A percentile compares a stretch with the other conserved stretches of the same genome.
Evolutionary conservation across 2,888 invertebrate species (phyloP).

Genomic region (Epinotia demarniana): DNA sequence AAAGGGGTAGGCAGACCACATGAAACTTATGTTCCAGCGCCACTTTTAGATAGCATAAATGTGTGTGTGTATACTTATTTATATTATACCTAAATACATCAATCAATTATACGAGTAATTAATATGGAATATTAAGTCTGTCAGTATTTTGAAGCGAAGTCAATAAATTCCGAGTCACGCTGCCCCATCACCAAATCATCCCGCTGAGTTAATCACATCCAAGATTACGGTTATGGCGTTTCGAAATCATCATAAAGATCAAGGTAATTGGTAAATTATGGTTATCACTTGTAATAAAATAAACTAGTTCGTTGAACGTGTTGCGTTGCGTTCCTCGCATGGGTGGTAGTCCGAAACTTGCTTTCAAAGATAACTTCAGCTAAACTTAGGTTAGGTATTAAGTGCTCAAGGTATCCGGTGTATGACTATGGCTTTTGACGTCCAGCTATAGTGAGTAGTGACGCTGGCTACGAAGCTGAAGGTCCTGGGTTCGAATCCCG

Average conservation of each 20-base stretch:
- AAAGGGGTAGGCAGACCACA: no score
- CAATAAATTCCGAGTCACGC: neutral
- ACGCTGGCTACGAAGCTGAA: no score
- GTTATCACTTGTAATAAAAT: slow-evolving; percentile 31
- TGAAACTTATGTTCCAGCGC: no score
- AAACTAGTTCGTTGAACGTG: slow-evolving; percentile 21
- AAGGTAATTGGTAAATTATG: slow-evolving; percentile 33
- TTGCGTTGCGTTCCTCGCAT: neutral
- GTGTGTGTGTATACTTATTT: no score
- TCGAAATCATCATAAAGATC: slow-evolving; percentile 32
- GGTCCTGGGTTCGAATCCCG: no score
- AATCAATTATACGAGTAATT: no score
- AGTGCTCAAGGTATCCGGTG: no score
- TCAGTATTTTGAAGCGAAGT: neutral
- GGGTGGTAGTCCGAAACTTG: neutral
- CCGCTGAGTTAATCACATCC: slow-evolving; percentile 27
- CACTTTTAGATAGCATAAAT: no score
- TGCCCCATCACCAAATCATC: neutral
- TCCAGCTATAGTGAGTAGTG: no score
- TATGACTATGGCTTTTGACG: no score
- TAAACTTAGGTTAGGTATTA: neutral
- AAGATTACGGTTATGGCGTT: slow-evolving; percentile 11
- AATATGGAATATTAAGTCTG: neutral
- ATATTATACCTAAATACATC: no score
- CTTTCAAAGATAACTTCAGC: neutral